Conservation (phyloP, 2,888 invertebrate species). For the Lepidocyrtoides sp. region DNA sequence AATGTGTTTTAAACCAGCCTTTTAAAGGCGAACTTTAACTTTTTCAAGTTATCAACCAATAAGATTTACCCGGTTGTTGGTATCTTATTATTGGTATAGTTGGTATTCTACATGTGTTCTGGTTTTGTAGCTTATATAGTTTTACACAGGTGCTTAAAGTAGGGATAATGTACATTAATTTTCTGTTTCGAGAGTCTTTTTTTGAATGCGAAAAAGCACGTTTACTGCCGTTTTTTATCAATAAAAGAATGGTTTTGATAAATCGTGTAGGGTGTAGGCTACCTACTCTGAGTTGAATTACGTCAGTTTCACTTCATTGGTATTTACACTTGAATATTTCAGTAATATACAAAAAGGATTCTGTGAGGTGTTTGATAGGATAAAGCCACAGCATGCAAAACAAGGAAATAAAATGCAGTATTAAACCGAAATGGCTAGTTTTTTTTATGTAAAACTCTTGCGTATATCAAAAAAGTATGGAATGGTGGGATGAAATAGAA, state of each 20-base stretch:
- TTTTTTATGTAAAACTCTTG: background rate
- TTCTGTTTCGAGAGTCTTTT: background rate
- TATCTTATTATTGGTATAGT: background rate
- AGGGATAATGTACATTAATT: background rate
- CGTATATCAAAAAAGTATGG: too few species aligned
- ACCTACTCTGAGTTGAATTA: background rate
- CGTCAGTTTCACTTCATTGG: slow-evolving; percentile 2
- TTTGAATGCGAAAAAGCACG: background rate
- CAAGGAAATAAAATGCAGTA: background rate
- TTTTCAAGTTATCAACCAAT: background rate
- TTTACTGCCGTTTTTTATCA: background rate
- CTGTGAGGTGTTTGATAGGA: background rate
- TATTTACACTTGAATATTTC: background rate
- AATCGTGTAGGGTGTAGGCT: background rate
- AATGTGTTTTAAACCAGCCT: background rate
- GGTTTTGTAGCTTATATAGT: background rate
- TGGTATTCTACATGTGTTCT: background rate
- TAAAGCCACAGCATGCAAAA: background rate
- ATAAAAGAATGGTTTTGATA: background rate
- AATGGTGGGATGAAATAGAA: background rate
- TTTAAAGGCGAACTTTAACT: slow-evolving; percentile 21
- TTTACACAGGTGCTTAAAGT: background rate
- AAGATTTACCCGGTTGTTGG: background rate
- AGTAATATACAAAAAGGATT: too few species aligned
- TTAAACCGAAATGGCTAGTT: background rate